Base-by-base conservation (phyloP, 2,888 invertebrate species). In the Strigamia transsilvanica region DNA sequence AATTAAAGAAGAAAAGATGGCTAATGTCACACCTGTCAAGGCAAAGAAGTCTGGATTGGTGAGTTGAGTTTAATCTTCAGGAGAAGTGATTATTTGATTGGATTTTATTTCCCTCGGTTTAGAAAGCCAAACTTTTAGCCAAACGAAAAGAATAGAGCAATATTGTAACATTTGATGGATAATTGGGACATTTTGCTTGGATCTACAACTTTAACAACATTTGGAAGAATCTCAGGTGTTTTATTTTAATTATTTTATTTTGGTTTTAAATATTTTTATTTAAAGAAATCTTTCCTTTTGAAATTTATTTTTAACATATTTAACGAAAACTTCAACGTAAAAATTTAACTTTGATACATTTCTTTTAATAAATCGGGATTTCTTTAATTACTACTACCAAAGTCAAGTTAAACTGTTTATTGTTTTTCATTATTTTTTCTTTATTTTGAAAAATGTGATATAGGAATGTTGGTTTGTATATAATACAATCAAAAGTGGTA, bases 1-100 rank as follows among this genome's bases (percentile, higher is more conserved):
- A 82, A 85, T 86, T 66, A 85, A 85, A 81, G 83, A 82, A 2
- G 84, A 84, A 38, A 84, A 84, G 77, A 84, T 83, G 80, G 82
- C 82, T 41, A 84, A 83, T 80, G 83, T 85, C 23, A 80, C 80
- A 1, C 78, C 78, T 2, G 78, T 77, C 32, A 80, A 46, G n/a
- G 46, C 80, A 13, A 51, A 80, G 56, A 80, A 80, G n/a, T 80
- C 80, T 3, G 80, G 80, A 23, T 51, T 80, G 80, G 80, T 80
- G 21, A 80, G 80, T 42, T 61, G 61, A 9, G 13, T 27, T 73
- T 5, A 32, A 13, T 66, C 10, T 2, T 12, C 10, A 18, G 32
- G 5, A 77, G 32, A 77, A 77, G 15, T n/a, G 38, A 27, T 23
- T 4, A 77, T 23, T 23, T 77, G 21, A 27, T 12, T 23, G 2